Conservation (phyloP, 2,797 vertebrate genomes). For the Oryzias dopingdopingensis region DNA sequence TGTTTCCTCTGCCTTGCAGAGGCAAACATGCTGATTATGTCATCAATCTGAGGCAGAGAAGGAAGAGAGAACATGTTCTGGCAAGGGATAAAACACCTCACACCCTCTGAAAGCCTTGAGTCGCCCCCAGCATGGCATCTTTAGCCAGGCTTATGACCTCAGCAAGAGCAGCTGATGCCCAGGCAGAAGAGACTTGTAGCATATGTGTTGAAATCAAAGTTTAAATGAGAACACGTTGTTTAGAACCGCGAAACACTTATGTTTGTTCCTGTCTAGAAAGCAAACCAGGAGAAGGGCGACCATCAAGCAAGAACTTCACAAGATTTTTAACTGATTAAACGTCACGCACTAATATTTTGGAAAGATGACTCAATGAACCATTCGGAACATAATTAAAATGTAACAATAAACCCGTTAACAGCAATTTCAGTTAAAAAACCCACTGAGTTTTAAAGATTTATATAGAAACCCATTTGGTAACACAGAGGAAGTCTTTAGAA, state of each 20-base stretch:
- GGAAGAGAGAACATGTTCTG: slow-evolving; percentile 40
- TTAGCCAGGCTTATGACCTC: slow-evolving; percentile 37
- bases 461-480: no score
- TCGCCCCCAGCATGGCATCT: slow-evolving; percentile 41
- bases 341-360: no score
- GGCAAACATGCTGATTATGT: slow-evolving; percentile 31
- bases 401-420: no score
- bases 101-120: slow-evolving; percentile 41
- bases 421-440: no score
- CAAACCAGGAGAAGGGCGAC: neutral
- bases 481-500: no score
- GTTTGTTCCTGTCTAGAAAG: neutral
- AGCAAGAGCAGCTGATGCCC: slow-evolving; percentile 51
- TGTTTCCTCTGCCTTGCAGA: slow-evolving; percentile 20
- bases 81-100: slow-evolving; percentile 50
- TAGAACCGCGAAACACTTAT: slow-evolving; percentile 19
- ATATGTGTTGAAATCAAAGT: slow-evolving; percentile 25
- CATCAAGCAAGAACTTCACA: neutral
- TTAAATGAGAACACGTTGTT: slow-evolving; percentile 18
- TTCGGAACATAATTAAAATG: no score
- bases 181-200: slow-evolving; percentile 14
- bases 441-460: no score
- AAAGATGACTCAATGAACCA: no score
- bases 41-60: slow-evolving; percentile 31
- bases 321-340: no score